Base-by-base conservation (phyloP, 1,140 invertebrate species). In the Chymomyza costata region DNA sequence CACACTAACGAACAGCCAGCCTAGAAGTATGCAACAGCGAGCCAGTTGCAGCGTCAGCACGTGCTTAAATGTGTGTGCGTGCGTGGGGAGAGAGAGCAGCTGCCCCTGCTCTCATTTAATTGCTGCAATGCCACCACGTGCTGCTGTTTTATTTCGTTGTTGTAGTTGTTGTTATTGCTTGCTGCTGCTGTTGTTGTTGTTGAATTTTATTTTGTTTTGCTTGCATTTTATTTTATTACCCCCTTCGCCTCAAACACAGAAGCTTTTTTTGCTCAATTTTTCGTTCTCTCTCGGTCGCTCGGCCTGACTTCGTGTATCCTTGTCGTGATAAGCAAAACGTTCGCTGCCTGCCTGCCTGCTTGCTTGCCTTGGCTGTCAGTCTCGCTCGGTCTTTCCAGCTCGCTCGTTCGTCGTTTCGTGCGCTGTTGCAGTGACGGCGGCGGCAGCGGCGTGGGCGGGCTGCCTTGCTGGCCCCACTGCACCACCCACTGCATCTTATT, bases 221-320 rank as follows among this genome's bases (percentile, higher is more conserved):
- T 74, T 80, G 67, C 81, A 80, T 80, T 80, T 80, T 80, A 80
- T 80, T 80, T 68, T 80, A 81, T 80, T 67, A 50, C 73, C 56
- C n/a, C 3, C 31, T 34, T 34, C 31, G 25, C 31, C 13, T 34
- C 52, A 65, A 65, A 40, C 21, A 56, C n/a, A n/a, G n/a, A n/a
- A 15, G 17, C 15, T 19, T 62, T 47, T 51, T 25, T 25, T 35
- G 44, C 44, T 34, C 21, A 25, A 25, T 25, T 25, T 25, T 8
- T 25, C 21, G 16, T 10, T 8, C 35, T 56, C 39, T 14, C 11
- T 50, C 17, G 16, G 8, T 44, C 15, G 3, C n/a, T 67, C 54
- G 51, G 47, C 19, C 41, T 2, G 58, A 11, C 57, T 43, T 56
- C 35, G 8, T 16, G 21, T 40, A 28, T 47, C 47, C 60, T 45